A percentile compares a stretch with the other conserved stretches of the same genome.
phyloP scores from a whole-genome alignment of 2,797 vertebrate species.

The Acanthornis magna region DNA sequence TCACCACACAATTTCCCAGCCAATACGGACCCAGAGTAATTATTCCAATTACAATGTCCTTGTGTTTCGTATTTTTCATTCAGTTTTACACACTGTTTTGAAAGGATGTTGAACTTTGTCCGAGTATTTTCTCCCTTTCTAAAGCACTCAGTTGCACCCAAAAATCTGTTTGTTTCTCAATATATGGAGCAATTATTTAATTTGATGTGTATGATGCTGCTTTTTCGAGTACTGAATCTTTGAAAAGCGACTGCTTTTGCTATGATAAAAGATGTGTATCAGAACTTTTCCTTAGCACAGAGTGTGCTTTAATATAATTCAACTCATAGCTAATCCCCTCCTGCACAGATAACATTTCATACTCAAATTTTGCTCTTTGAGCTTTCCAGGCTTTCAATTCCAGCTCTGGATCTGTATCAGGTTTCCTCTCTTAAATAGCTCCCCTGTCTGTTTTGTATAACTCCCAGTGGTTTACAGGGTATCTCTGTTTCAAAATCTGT shows the following conservation, averaged over 20 bases:
- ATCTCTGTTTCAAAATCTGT: constrained; percentile 39
- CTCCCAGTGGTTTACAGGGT: constrained; percentile 42
- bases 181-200: background rate
- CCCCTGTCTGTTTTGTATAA: constrained; percentile 66
- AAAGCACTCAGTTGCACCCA: background rate
- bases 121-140: background rate
- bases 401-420: constrained; percentile 46
- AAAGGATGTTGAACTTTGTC: background rate
- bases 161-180: background rate
- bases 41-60: background rate
- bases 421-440: constrained; percentile 56
- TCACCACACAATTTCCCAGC: background rate
- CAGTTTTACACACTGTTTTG: background rate
- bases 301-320: constrained; percentile 53
- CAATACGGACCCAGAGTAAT: background rate
- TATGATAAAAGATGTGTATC: background rate
- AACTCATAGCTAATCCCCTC: constrained; percentile 56
- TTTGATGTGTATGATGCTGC: background rate
- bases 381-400: constrained; percentile 52
- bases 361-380: constrained; percentile 59
- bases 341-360: constrained; percentile 63
- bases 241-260: background rate
- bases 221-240: background rate
- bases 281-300: background rate
- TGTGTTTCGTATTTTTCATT: background rate